Conservation (phyloP, 2,113 vertebrate genomes). For the Oreotrochilus melanogaster region DNA sequence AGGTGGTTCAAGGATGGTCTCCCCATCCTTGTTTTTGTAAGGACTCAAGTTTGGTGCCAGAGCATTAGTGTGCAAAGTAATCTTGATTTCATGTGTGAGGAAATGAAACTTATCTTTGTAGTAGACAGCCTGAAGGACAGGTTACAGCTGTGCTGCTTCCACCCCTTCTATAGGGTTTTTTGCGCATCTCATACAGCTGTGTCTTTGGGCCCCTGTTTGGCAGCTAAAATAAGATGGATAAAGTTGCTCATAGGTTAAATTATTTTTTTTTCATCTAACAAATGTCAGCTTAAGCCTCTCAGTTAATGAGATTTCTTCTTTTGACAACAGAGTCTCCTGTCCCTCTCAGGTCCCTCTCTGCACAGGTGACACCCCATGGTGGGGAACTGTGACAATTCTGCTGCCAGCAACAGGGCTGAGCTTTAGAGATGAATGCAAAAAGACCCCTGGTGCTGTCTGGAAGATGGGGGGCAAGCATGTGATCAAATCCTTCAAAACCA, state of each 20-base stretch:
- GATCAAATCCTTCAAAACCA: constrained; percentile 19
- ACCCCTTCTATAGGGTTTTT: background rate
- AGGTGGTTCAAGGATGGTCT: background rate
- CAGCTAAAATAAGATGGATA: background rate
- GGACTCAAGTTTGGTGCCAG: background rate
- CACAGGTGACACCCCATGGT: background rate
- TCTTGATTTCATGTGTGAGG: background rate
- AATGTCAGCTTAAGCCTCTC: background rate
- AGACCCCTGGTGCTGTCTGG: background rate
- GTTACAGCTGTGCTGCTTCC: background rate
- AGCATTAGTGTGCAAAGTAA: background rate
- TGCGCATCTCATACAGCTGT: background rate
- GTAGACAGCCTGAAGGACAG: background rate
- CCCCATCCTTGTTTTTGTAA: background rate
- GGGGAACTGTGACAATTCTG: background rate
- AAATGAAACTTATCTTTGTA: background rate
- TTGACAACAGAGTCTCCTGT: background rate
- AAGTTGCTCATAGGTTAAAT: background rate
- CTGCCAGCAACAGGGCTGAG: background rate
- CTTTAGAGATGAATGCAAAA: background rate
- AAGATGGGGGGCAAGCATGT: background rate
- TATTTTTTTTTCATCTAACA: background rate
- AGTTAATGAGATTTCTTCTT: background rate
- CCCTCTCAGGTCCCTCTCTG: background rate
- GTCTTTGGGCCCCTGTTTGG: background rate